Evolutionary conservation across 2,888 invertebrate species (phyloP), one percentile per base, ranked within the genome.

Genomic region (Oscheius myriophilus): DNA sequence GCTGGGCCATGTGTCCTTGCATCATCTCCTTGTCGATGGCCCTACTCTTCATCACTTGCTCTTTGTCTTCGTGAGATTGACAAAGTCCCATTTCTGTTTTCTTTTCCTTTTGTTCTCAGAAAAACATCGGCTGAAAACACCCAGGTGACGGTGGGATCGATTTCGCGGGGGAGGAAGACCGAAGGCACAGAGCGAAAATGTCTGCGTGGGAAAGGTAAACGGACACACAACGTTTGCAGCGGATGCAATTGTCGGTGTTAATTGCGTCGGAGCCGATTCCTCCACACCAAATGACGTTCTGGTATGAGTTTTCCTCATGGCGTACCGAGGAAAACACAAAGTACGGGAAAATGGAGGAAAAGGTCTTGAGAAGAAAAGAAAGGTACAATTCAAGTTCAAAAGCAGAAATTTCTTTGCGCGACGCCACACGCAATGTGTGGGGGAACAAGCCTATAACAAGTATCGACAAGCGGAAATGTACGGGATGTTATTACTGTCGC

Each of bases 21-120:
- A 85, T 79, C 75, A 85, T 81, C 62, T 84, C 85, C 67, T 79
- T 78, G 71, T 85, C 85, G 69, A 85, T 85, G 42, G 82, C 81
- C 53, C 79, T 82, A 57, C 84, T 85, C 70, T 85, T 85, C 63
- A 72, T 59, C 21, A 73, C 67, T 62, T 80, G 65, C 53, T 84
- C 84, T 72, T 85, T 85, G 69, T 85, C 85, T 53, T 85, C 85
- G 33, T 76, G 69, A 51, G 84, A 84, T 69, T 85, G 85, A 68
- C 85, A 85, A 49, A 81, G 64, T 39, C 85, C 85, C 85, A 85
- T 85, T 49, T 16, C 51, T 25, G 6, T 39, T 52, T 18, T 26
- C 53, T 54, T 7, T 3, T 25, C 11, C 12, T 23, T 16, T n/a
- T n/a, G n/a, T n/a, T 54, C 16, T 23, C 9, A 18, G 57, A 16